Evolutionary conservation across 1,140 invertebrate species (phyloP), one percentile per base, ranked within the genome.

Genomic region (Sminthurides bifidus): DNA sequence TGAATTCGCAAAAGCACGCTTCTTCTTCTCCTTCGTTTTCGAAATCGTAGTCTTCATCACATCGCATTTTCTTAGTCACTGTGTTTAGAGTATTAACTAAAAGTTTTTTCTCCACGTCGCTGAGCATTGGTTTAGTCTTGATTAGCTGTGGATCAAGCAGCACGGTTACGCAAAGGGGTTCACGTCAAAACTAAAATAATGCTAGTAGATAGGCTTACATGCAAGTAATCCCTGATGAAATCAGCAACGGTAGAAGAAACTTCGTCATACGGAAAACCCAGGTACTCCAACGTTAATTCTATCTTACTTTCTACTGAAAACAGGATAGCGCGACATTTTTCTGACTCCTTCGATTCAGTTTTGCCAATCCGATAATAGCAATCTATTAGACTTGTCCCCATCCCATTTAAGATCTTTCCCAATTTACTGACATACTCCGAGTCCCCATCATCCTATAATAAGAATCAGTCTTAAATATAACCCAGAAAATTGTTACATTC

Each of bases 1-100:
- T 52, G 33, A 63, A 69, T 54, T 76, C 75, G 49, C 71, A 65
- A 68, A 80, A 79, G 65, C 71, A 70, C 15, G 75, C 76, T 67
- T 79, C 77, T 53, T 79, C 76, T 66, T 78, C 75, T 10, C 76
- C 76, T 68, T 77, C 75, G 46, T 71, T 67, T 15, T 75, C 72
- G 68, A 79, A 78, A 62, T 78, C 72, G 53, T 77, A 77, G 4
- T 67, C 69, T 6, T 40, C 35, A 44, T 57, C 45, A 48, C 26
- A 59, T 15, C 37, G 49, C 8, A 63, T 33, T 27, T 62, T 61
- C 17, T 52, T 17, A 30, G 50, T 43, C 1, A 60, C 19, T 12
- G 50, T 37, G 24, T 53, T 46, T 38, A 61, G 35, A 15, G 50
- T 46, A 23, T 56, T 21, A 23, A 12, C 30, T 31, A 54, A 43